These are phyloP conservation scores for Eunapius fragilis DNA, from an alignment of 37 sponge, comb jelly and placozoan genomes.

Conservation along the genomic window DNA sequence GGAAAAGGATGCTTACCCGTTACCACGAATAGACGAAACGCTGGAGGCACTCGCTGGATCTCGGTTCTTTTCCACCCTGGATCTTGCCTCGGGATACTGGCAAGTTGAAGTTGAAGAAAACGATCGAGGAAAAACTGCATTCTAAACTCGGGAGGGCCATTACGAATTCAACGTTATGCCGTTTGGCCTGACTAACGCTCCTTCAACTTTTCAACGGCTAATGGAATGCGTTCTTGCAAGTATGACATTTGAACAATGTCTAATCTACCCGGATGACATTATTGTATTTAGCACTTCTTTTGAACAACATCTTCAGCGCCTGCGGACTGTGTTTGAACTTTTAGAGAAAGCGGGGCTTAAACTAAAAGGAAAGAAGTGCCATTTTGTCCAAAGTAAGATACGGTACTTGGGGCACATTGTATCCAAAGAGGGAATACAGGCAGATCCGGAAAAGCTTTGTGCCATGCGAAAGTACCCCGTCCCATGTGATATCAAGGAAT, in stretches of 20 bases:
- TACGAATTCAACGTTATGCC: conserved; percentile 42
- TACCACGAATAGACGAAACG: conserved; percentile 32
- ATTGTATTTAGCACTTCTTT: conserved; percentile 19
- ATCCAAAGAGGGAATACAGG: conserved; percentile 22
- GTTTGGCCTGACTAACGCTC: conserved; percentile 35
- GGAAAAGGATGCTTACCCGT: conserved; percentile 20
- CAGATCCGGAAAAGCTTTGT: conserved; percentile 22
- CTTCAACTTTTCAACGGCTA: conserved; percentile 35
- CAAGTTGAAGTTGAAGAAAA: conserved; percentile 13
- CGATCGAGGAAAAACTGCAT: conserved; percentile 40
- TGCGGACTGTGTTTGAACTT: conserved; percentile 7
- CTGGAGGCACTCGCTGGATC: conserved; percentile 16
- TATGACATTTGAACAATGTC: not conserved
- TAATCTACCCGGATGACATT: conserved; percentile 37
- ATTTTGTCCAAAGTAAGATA: conserved; percentile 19
- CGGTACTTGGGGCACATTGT: conserved; percentile 50
- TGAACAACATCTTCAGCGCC: conserved; percentile 14
- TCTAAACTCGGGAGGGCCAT: conserved; percentile 11
- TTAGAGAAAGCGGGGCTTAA: conserved; percentile 9
- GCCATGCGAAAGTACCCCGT: conserved; percentile 36
- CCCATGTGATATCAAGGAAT: conserved; percentile 19
- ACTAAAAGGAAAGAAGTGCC: conserved; percentile 31
- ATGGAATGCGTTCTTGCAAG: conserved; percentile 31
- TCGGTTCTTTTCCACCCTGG: conserved; percentile 22
- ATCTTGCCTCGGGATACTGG: conserved; percentile 49